Base-by-base conservation (phyloP, 2,797 vertebrate species). In the Borostomias antarcticus region DNA sequence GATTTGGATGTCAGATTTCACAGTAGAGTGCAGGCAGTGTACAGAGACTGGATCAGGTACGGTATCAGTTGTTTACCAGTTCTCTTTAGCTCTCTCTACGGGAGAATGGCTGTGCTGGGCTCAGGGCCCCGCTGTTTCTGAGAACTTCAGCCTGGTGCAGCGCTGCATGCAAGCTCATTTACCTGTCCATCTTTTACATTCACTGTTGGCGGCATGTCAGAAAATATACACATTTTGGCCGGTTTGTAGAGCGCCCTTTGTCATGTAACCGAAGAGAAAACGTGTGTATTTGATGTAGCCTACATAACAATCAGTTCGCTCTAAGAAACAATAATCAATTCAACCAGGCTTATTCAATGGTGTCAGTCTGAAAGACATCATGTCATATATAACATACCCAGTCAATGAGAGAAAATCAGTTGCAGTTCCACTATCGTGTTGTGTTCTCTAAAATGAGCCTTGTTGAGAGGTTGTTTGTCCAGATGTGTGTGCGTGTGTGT, bases 161-260 rank as follows among this genome's bases (percentile, higher is more conserved):
- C 56, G 50, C 59, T 71, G 53, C 65, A 10, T 62, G 68, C 52
- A 50, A 19, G 10, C 71, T 86, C 64, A 82, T 86, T 85, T 82
- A 66, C 73, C 79, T 80, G 73, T 63, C 54, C 68, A 65, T 66
- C 72, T 77, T 84, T 75, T 51, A 30, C 68, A 73, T 85, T 79
- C 69, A 61, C 62, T 23, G 53, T 45, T 51, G 5, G 57, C 51
- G 62, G 17, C 4, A 3, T 58, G 4, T 45, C n/a, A 57, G 61
- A 70, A 70, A 69, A 56, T 8, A 68, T 69, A 59, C 58, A 70
- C 57, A 68, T 67, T 54, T 63, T 43, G 23, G 58, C 13, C 21
- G 5, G 8, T 7, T 63, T 33, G 6, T 28, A 33, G 48, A 28
- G 32, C 28, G n/a, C n/a, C n/a, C n/a, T n/a, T n/a, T n/a, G n/a